phyloP scores from a whole-genome alignment of 2,113 vertebrate genomes.

The Cyprinodon brontotheroides region DNA sequence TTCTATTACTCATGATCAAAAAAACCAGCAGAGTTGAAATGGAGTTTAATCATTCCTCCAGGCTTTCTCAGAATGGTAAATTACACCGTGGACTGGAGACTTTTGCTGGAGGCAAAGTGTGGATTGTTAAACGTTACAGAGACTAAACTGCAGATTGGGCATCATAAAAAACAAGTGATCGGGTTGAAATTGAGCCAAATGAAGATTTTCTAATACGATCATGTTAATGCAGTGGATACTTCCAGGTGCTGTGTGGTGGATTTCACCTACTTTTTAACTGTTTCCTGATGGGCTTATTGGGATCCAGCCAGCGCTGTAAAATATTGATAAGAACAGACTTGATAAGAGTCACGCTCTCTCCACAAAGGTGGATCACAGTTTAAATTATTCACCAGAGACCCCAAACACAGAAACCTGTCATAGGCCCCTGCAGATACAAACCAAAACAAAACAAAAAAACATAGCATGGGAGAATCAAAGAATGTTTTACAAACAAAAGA shows the following conservation, averaged over 20 bases:
- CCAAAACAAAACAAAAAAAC: background rate
- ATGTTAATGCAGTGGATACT: slow-evolving; percentile 35
- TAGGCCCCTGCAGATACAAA: background rate
- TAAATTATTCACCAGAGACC: slow-evolving; percentile 63
- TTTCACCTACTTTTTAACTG: slow-evolving; percentile 96
- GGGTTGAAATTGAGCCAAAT: background rate
- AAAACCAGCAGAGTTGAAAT: slow-evolving; percentile 54
- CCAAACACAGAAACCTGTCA: slow-evolving; percentile 20
- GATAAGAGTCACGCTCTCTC: slow-evolving; percentile 40
- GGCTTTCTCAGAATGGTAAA: slow-evolving; percentile 41
- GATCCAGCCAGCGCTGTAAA: slow-evolving; percentile 97
- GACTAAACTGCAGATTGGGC: background rate
- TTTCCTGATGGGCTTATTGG: slow-evolving; percentile 97
- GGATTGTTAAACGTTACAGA: slow-evolving; percentile 28
- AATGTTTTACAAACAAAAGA: no score
- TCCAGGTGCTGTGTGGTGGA: slow-evolving; percentile 32
- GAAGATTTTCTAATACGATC: background rate
- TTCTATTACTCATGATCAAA: slow-evolving; percentile 49
- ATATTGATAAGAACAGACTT: slow-evolving; percentile 74
- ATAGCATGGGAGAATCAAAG: no score
- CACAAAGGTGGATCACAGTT: slow-evolving; percentile 45
- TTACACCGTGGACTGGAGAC: slow-evolving; percentile 18
- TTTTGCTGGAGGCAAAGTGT: slow-evolving; percentile 24
- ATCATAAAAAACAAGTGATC: background rate
- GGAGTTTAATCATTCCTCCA: slow-evolving; percentile 53